Conservation (phyloP, 2,888 invertebrate genomes). For the Cacoxenus indagator region DNA sequence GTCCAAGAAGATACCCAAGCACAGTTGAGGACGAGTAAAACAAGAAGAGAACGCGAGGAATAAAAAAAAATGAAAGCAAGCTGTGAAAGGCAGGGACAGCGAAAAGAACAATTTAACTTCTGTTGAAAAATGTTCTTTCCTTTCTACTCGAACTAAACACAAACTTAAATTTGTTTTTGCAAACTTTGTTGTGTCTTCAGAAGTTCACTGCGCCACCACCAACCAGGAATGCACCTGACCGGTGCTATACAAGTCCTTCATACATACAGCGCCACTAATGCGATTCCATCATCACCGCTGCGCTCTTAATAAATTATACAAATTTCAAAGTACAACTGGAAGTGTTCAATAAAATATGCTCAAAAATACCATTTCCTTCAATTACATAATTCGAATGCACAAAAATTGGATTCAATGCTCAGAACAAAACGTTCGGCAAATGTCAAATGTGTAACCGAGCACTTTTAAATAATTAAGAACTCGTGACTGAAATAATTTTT, state of each 20-base stretch:
- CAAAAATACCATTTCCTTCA: neutral
- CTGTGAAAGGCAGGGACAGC: neutral
- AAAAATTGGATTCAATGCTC: neutral
- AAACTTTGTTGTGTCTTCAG: constrained; percentile 1
- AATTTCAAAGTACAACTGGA: neutral
- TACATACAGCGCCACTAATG: neutral
- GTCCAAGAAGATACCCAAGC: neutral
- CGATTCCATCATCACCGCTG: neutral
- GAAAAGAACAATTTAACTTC: constrained; percentile 11
- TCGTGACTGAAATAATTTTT: neutral
- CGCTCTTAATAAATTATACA: neutral
- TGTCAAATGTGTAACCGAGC: neutral
- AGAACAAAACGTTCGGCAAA: too few relatives aligned
- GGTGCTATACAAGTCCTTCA: neutral
- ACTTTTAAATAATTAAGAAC: neutral
- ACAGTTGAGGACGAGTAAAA: neutral
- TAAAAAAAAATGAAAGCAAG: neutral
- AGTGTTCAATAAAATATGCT: neutral
- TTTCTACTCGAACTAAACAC: neutral
- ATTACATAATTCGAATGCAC: neutral
- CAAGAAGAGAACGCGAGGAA: neutral
- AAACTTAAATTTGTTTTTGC: constrained; percentile 24
- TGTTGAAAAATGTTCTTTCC: neutral
- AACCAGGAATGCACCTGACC: neutral
- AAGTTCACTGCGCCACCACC: neutral